Evolutionary conservation across 2,113 vertebrate genomes (phyloP).

Genomic region (Ascaphus truei): DNA sequence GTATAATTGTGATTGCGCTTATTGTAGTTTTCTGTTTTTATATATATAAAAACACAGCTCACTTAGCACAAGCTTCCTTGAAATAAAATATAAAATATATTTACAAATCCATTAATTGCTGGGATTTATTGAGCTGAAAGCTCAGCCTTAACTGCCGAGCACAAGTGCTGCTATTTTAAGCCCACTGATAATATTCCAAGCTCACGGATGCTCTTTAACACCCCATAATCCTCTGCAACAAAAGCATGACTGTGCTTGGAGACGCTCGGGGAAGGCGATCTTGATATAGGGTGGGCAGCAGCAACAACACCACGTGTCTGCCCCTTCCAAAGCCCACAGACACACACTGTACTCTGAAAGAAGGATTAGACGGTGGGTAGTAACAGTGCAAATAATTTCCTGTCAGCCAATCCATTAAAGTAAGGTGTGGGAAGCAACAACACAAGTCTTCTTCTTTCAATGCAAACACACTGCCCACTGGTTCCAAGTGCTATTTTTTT

Average conservation of each 20-base stretch:
- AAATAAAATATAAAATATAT: no score
- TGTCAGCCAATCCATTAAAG: constrained; percentile 19
- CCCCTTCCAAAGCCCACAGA: not conserved
- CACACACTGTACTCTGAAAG: not conserved
- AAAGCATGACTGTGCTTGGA: not conserved
- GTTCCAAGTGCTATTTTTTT: not conserved
- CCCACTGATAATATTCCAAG: not conserved
- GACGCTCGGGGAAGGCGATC: not conserved
- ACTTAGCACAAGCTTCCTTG: no score
- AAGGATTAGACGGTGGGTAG: constrained; percentile 21
- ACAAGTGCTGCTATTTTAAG: constrained; percentile 31
- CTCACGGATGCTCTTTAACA: not conserved
- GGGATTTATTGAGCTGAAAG: constrained; percentile 33
- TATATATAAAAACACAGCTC: no score
- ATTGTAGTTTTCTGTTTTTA: no score
- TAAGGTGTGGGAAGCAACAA: constrained; percentile 28
- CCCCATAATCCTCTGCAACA: constrained; percentile 24
- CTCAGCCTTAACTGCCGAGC: constrained; percentile 22
- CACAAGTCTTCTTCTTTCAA: no score
- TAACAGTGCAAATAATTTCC: constrained; percentile 23
- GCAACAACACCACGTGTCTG: not conserved
- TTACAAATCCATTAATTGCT: constrained; percentile 33
- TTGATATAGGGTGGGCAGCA: not conserved
- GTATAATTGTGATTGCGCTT: no score
- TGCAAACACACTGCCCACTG: constrained; percentile 16